Evolutionary conservation across 2,797 vertebrate species (phyloP), one percentile per base, ranked within the genome.

Genomic region (Antrozous pallidus): DNA sequence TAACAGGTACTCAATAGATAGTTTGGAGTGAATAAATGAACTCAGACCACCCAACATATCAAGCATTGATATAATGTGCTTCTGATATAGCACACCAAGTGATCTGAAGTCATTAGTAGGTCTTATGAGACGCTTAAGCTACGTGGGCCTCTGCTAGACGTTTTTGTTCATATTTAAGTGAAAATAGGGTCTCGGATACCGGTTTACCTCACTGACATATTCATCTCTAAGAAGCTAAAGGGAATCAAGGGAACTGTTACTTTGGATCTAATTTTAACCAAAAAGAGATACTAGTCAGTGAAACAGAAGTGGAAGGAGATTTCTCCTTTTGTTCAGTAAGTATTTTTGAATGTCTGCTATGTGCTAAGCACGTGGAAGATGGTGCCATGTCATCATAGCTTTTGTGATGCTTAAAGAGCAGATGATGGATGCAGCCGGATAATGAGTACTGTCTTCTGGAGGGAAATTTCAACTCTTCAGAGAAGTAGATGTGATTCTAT

Each of bases 231-330:
- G 47, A 80, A 54, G 77, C 77, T 80, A 77, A 90, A 88, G 42
- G 33, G 95, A 90, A 70, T 88, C 63, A 95, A 96, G 26, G 45
- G 2, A 90, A 38, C 38, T 85, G 45, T 58, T 82, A 49, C 91
- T 83, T 91, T 84, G 63, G 54, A 56, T 88, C 63, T 95, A 65
- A 93, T 94, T 95, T 91, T 96, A 85, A 93, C 78, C 40, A 91
- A 67, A 47, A 75, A 88, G 86, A 90, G 71, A 88, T n/a, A n/a
- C 47, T 91, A 71, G 13, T 58, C 86, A 54, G 40, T 79, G 47
- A 88, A 91, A 93, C 3, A 65, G 61, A 88, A 90, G n/a, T 73
- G 40, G 51, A 95, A 80, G 24, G 54, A 83, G 67, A 31, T 87
- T 81, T 83, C 61, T 77, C 74, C n/a, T 36, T 91, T 88, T 94